Base-by-base conservation (phyloP, 2,888 invertebrate genomes). In the Linnaemya tessellans region DNA sequence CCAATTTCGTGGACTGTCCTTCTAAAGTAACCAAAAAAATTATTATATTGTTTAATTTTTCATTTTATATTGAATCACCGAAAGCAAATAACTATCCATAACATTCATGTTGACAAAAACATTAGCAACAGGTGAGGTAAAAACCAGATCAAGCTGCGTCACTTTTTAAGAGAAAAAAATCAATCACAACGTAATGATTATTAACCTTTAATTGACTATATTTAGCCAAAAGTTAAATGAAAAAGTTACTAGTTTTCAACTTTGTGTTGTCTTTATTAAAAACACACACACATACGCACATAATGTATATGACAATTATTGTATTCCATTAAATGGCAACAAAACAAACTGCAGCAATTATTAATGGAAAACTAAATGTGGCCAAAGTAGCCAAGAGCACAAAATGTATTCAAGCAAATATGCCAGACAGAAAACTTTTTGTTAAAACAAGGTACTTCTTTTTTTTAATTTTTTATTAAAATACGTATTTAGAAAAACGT, bases 191-290 rank as follows among this genome's bases (percentile, higher is more conserved):
- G 35, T 11, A 71, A 65, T 65, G 46, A 65, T 67, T 58, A 64
- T 65, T 82, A 77, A 82, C 70, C 82, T 82, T 82, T 49, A 58
- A 49, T 77, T 77, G 43, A 51, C 82, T 51, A 78, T 60, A 43
- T 78, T 71, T 68, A 46, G 74, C 51, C 10, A 68, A 62, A 68
- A 79, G 43, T 30, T 56, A 64, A 49, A 20, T 25, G 15, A 74
- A 38, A 51, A 64, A 81, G 43, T 22, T 30, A 22, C 43, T 18
- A n/a, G 1, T 62, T 49, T 60, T 20, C 2, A 43, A 51, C 20
- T 41, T 70, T 1, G 20, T 41, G 25, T 41, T 56, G 41, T 25
- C n/a, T 58, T 18, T 43, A 46, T 71, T 46, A 58, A 13, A 30
- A 5, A 30, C 30, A 5, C 30, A 30, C 30, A n/a, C n/a, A n/a